Base-by-base conservation (phyloP, 92 coral and sea anemone genomes). In the Meandrina meandrites region DNA sequence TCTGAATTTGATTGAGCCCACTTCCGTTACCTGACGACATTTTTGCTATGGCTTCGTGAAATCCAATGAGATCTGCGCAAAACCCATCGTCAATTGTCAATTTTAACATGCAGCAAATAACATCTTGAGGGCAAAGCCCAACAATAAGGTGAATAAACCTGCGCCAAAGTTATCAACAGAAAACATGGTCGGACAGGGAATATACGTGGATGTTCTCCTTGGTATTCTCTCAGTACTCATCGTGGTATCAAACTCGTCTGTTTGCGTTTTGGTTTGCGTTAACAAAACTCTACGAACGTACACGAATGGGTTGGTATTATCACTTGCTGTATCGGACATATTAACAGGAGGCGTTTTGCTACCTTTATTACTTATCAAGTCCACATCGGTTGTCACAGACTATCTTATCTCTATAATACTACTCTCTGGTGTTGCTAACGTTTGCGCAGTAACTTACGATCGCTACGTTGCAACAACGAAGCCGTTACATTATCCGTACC, bases 391-490 rank as follows among this genome's bases (percentile, higher is more conserved):
- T 9, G 58, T 90, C 36, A 69, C 85, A 30, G 88, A 90, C 1
- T 91, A 94, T 68, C 28, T 92, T 21, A 86, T 79, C 22, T 80
- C 90, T 0, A 79, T 88, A 16, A 91, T 94, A 22, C 89, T 94
- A 28, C 83, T 85, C 11, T 86, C 94, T 34, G 98, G 98, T 19
- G 98, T 92, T 27, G 93, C 91, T 14, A 94, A 94, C 79, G 87
- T 94, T 5, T 86, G 89, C 18, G 92, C 97, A 0, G 94, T 94
- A 8, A 94, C 97, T 2, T 94, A 88, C 76, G 97, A 94, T 68
- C 90, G 97, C 35, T 94, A 85, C 62, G 54, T 94, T 19, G 97
- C 95, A 8, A 85, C 90, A 3, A 79, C 84, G 82, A 93, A 73
- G 8, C 95, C 97, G 24, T 83, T 94, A 17, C 74, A 80, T 21